Conservation (phyloP, 2,888 invertebrate genomes). For the Apoda limacodes region DNA sequence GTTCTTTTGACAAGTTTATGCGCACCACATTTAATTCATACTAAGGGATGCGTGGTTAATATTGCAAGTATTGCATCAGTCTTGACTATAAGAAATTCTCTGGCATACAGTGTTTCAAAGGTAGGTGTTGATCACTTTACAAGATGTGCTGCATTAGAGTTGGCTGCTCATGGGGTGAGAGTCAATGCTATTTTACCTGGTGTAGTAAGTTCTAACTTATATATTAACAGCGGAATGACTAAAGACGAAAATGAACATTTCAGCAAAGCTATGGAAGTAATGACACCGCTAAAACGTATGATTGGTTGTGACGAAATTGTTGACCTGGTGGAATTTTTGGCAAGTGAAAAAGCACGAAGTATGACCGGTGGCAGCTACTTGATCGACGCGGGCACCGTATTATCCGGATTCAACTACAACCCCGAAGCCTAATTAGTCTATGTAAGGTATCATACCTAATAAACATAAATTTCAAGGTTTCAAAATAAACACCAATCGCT, state of each 20-base stretch:
- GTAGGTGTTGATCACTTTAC: conserved; percentile 82
- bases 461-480: no score
- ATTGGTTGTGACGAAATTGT: conserved; percentile 26
- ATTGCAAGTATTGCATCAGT: conserved; percentile 23
- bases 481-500: no score
- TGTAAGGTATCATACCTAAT: no score
- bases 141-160: conserved; percentile 74
- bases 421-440: no score
- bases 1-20: conserved; percentile 24
- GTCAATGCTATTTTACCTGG: conserved; percentile 81
- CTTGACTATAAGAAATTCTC: conserved; percentile 9
- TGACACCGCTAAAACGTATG: conserved; percentile 17
- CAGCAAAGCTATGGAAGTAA: conserved; percentile 9
- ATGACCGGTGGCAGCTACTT: no score
- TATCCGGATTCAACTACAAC: no score
- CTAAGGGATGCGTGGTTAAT: conserved; percentile 30
- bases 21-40: conserved; percentile 21
- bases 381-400: no score
- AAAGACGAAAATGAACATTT: conserved; percentile 17
- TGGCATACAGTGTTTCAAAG: conserved; percentile 75
- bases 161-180: conserved; percentile 67
- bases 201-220: conserved; percentile 55
- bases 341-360: conserved; percentile 29
- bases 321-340: conserved; percentile 26
- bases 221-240: conserved; percentile 15